phyloP scores from a whole-genome alignment of 2,797 vertebrate species.

The Malacoctenus gilli region DNA sequence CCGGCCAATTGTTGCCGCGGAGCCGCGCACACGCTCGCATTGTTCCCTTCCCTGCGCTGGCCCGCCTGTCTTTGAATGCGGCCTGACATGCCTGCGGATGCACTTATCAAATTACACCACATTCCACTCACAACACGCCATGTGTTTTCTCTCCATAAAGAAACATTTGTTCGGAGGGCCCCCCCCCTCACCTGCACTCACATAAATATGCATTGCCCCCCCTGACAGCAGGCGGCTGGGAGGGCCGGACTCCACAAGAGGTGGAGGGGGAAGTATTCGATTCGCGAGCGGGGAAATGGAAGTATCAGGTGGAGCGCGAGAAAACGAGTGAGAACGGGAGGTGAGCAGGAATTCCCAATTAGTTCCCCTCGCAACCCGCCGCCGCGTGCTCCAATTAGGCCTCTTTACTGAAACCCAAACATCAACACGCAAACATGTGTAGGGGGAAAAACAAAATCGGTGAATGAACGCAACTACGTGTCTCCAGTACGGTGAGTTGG shows the following conservation, averaged over 20 bases:
- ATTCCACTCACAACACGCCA: slow-evolving; percentile 54
- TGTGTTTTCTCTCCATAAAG: slow-evolving; percentile 44
- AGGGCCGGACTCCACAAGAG: neutral
- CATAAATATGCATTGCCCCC: slow-evolving; percentile 10
- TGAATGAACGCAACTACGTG: too few species aligned
- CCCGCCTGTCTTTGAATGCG: slow-evolving; percentile 32
- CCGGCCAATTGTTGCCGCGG: slow-evolving; percentile 27
- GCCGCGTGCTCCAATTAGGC: too few species aligned
- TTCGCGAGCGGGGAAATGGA: too few species aligned
- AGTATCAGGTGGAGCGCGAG: neutral
- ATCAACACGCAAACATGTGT: too few species aligned
- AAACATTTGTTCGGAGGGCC: slow-evolving; percentile 35
- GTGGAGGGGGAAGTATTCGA: neutral
- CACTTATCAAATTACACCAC: slow-evolving; percentile 67
- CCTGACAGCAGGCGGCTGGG: slow-evolving; percentile 7
- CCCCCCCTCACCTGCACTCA: slow-evolving; percentile 12
- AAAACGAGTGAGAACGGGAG: slow-evolving; percentile 1
- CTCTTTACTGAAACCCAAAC: too few species aligned
- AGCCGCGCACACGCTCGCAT: slow-evolving; percentile 31
- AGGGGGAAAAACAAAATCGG: too few species aligned
- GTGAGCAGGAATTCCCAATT: slow-evolving; percentile 21
- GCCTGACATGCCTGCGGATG: slow-evolving; percentile 35
- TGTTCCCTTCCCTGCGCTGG: slow-evolving; percentile 21
- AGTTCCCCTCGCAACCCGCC: too few species aligned
- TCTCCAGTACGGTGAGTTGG: too few species aligned